Conservation (phyloP, 2,888 invertebrate genomes). For the Maniola hyperantus region DNA sequence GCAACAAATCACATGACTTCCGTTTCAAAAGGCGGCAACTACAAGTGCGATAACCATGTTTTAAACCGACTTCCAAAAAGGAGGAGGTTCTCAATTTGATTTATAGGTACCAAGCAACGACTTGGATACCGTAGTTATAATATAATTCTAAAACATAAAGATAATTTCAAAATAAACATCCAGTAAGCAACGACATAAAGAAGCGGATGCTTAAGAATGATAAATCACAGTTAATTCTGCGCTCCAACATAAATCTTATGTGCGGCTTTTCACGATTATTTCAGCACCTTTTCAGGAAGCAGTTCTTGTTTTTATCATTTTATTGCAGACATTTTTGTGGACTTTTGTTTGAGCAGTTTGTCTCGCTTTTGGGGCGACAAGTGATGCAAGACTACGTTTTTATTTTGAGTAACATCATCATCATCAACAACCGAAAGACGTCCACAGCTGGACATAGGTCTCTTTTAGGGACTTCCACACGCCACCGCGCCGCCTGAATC, state of each 20-base stretch:
- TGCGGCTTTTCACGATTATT: background rate
- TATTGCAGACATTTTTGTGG: background rate
- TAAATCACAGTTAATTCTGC: background rate
- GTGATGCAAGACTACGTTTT: background rate
- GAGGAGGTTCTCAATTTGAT: no score
- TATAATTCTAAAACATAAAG: no score
- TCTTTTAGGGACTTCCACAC: no score
- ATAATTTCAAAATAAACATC: background rate
- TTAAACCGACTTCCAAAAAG: no score
- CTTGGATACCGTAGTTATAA: no score
- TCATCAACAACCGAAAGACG: no score
- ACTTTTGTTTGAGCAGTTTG: slow-evolving; percentile 2
- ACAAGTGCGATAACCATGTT: no score
- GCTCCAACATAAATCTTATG: background rate
- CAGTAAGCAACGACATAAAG: background rate
- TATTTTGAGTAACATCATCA: background rate
- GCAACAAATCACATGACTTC: no score
- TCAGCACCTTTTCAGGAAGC: background rate
- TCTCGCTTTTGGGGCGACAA: slow-evolving; percentile 2
- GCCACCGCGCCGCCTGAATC: no score
- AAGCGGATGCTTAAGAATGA: background rate
- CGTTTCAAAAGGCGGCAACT: no score
- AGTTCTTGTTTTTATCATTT: background rate
- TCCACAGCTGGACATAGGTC: no score
- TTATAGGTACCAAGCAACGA: no score